Evolutionary conservation across 2,888 invertebrate species (phyloP), one percentile per base, ranked within the genome.

Genomic region (Drosophila paranaensis): DNA sequence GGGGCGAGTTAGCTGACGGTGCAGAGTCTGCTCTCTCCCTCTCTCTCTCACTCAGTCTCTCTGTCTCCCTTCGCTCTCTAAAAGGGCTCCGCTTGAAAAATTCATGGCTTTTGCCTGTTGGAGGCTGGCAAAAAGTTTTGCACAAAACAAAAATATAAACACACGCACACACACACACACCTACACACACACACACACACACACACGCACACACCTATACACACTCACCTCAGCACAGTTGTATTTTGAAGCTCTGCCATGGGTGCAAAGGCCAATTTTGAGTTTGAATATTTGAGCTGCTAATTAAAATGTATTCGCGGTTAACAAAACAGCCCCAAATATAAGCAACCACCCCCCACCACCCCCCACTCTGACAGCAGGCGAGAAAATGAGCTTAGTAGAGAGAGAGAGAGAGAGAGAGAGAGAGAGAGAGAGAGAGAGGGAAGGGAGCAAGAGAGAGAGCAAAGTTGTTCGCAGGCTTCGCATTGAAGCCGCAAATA

Each of bases 301-400:
- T 85, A 85, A 85, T 85, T 85, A 85, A 85, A 85, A 85, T 88
- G 89, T 88, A 88, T 85, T 88, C 84, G 87, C 81, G 88, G 89
- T 77, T 86, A 86, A 79, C 89, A 81, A 81, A 88, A 83, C 11
- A 43, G 11, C 43, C 43, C 42, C 3, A 9, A 42, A 42, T 20
- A 42, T n/a, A 30, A n/a, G 30, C 33, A 33, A 10, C 33, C 33
- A 8, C 43, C 48, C 6, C 2, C 6, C 30, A 2, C 30, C 30
- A 6, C 30, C 11, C 1, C 30, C 30, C 3, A 6, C 11, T 11
- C 27, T 39, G 8, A n/a, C 35, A 8, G 2, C 30, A 14, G 63
- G 71, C 58, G 33, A 61, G 71, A 74, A 74, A 75, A 81, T 75
- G 65, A 66, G 76, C 50, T 73, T 55, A 46, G 40, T 16, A 16